Base-by-base conservation (phyloP, 2,797 vertebrate species). In the Falco naumanni region DNA sequence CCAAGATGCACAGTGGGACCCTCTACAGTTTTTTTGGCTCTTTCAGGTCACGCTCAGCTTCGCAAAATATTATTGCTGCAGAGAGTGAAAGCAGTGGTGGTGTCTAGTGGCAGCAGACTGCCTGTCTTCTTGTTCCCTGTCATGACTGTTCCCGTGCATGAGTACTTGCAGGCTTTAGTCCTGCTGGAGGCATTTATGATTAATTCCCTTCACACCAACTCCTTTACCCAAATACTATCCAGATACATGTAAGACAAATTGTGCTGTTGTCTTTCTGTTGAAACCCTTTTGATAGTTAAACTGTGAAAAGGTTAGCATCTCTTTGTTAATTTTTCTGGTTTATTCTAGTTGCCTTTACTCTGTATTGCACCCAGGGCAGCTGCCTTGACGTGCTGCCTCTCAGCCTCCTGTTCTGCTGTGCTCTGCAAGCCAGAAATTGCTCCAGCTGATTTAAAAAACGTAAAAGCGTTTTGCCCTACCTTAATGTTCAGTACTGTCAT, bases 1-100 rank as follows among this genome's bases (percentile, higher is more conserved):
- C 53, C 80, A 51, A 33, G 37, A 56, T 0, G 0, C 1, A 1
- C 0, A 1, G 8, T 28, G 22, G 45, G 51, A 43, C 29, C 16
- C 13, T 41, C 21, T 13, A 8, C 26, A 72, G 7, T 34, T 56
- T 83, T 83, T 56, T 72, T 39, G 12, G 7, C 53, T 31, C 14
- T 48, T 70, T 81, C 64, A n/a, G 47, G 28, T 51, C 28, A 28
- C 2, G 2, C 29, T 77, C 24, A 33, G 26, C 48, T 86, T 43
- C 2, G 2, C 33, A 6, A 20, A 45, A 37, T 51, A 8, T 51
- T 61, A 8, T 21, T 64, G 57, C 37, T 70, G 37, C 50, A 31
- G 43, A 11, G 45, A 22, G 37, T 21, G 50, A 57, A 76, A 51
- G 56, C 56, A 47, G 63, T 2, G 25, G 43, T 39, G 45, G 18